Conservation (phyloP, 2,113 vertebrate genomes). For the Calonectris borealis region DNA sequence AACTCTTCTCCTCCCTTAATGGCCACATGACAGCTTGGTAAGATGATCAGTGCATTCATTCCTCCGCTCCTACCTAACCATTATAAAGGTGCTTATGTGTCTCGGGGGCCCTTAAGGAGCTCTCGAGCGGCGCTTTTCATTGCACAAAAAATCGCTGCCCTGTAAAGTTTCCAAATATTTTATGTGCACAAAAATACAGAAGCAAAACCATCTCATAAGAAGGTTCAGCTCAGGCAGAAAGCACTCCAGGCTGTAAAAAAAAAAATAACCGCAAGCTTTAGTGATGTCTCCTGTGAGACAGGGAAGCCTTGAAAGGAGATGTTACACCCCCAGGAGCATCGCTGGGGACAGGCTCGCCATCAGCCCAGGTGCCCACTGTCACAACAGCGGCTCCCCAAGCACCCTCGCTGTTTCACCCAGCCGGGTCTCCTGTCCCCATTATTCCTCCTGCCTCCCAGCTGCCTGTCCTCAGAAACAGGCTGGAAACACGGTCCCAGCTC, state of each 20-base stretch:
- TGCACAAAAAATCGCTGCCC: neutral
- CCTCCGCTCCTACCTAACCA: neutral
- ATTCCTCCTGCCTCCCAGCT: neutral
- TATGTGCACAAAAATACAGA: neutral
- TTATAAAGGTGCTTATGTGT: neutral
- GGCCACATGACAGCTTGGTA: neutral
- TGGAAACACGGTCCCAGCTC: neutral
- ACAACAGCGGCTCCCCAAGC: neutral
- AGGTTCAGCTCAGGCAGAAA: neutral
- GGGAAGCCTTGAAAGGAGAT: neutral
- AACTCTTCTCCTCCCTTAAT: neutral
- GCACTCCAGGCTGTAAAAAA: neutral
- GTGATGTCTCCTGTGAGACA: neutral
- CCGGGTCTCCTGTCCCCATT: neutral
- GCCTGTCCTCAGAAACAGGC: neutral
- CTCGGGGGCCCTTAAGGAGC: neutral
- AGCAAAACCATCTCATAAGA: neutral
- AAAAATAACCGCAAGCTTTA: neutral
- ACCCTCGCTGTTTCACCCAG: neutral
- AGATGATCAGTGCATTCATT: neutral
- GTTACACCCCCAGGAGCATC: neutral
- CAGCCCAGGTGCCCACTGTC: rapidly evolving
- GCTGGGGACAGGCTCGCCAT: neutral
- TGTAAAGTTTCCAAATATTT: neutral
- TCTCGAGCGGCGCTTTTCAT: neutral